Conservation (phyloP, 2,888 invertebrate genomes). For the Ptilodon capucinus region DNA sequence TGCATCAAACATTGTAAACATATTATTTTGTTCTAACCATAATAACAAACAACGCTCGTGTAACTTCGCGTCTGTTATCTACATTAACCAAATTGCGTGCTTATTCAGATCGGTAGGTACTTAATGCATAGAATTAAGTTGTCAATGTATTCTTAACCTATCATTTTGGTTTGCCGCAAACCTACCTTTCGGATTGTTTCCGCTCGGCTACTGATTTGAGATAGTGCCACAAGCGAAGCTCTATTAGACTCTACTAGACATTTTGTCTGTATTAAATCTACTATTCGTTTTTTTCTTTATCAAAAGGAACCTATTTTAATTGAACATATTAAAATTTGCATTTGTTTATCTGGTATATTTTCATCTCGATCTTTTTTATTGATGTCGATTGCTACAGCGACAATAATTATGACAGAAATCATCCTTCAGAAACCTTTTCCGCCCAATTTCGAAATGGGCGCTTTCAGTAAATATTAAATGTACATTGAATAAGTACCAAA, state of each 20-base stretch:
- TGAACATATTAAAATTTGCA: too few species aligned
- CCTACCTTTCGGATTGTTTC: slow-evolving; percentile 38
- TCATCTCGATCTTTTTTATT: too few species aligned
- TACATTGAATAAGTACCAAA: too few species aligned
- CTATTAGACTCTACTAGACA: background rate
- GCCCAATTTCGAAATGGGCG: too few species aligned
- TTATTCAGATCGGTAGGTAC: slow-evolving; percentile 25
- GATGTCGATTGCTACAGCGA: too few species aligned
- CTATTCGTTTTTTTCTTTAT: too few species aligned
- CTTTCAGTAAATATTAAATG: too few species aligned
- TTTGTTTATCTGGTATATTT: too few species aligned
- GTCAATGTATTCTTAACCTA: slow-evolving; percentile 37
- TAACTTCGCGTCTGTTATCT: slow-evolving; percentile 16
- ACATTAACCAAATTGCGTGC: slow-evolving; percentile 34
- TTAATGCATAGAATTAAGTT: slow-evolving; percentile 45
- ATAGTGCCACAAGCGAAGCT: slow-evolving; percentile 11
- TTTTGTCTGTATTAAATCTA: too few species aligned
- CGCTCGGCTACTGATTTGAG: slow-evolving; percentile 39
- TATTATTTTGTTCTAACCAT: slow-evolving; percentile 5
- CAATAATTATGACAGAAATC: too few species aligned
- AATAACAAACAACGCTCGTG: slow-evolving; percentile 11
- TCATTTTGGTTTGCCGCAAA: slow-evolving; percentile 40
- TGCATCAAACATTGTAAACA: slow-evolving; percentile 4
- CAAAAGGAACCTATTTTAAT: too few species aligned
- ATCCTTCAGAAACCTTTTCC: too few species aligned